Conservation (phyloP, 2,888 invertebrate genomes). For the Zygogramma bicolorata region DNA sequence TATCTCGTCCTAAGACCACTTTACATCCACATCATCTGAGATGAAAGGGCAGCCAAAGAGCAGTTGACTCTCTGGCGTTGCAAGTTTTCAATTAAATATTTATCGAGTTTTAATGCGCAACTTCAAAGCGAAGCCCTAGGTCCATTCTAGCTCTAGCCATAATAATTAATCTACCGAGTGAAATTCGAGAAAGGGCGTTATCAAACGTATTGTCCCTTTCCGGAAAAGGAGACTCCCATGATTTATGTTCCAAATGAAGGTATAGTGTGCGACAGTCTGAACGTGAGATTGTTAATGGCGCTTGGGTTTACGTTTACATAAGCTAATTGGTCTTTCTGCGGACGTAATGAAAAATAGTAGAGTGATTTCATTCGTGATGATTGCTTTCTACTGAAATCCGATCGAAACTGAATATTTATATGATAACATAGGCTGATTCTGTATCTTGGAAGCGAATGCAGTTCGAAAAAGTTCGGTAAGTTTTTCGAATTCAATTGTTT, state of each 20-base stretch:
- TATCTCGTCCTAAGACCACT: not conserved
- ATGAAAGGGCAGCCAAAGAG: not conserved
- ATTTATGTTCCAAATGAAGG: slow-evolving; percentile 31
- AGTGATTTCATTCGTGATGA: not conserved
- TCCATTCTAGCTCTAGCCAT: slow-evolving; percentile 18
- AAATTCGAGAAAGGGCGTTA: slow-evolving; percentile 32
- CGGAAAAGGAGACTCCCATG: slow-evolving; percentile 25
- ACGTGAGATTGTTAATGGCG: slow-evolving; percentile 32
- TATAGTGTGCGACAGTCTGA: slow-evolving; percentile 37
- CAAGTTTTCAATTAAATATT: slow-evolving; percentile 14
- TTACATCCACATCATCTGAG: not conserved
- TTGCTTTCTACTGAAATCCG: not conserved
- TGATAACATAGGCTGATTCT: too few relatives aligned
- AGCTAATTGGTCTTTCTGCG: slow-evolving; percentile 36
- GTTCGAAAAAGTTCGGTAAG: too few relatives aligned
- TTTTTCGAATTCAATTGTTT: too few relatives aligned
- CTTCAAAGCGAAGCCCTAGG: slow-evolving; percentile 10
- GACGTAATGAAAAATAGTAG: slow-evolving; percentile 10
- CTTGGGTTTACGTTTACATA: slow-evolving; percentile 32
- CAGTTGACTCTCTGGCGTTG: not conserved
- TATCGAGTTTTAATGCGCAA: slow-evolving; percentile 15
- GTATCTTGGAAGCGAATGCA: too few relatives aligned
- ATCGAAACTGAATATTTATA: too few relatives aligned
- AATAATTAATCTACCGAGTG: slow-evolving; percentile 30
- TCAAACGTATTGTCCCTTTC: slow-evolving; percentile 28